phyloP scores from a whole-genome alignment of 2,797 vertebrate species.

The Octomys mimax region DNA sequence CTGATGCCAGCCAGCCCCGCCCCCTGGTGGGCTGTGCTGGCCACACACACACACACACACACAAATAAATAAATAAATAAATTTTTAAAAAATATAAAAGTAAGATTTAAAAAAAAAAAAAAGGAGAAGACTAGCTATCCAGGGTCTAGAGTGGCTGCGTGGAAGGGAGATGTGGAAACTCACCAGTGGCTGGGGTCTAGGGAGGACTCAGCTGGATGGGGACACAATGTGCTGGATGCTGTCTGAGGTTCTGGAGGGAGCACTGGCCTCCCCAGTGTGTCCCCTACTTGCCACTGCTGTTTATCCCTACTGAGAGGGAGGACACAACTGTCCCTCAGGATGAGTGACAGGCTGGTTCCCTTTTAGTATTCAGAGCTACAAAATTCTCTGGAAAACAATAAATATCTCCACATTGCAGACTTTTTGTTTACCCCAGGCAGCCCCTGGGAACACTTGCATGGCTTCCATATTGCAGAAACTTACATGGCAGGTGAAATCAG shows the following conservation, averaged over 20 bases:
- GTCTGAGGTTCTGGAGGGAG: neutral
- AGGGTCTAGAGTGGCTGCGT: fast-evolving
- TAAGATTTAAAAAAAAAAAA: too few species aligned
- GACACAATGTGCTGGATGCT: too few species aligned
- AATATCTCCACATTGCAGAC: neutral
- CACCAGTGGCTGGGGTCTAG: fast-evolving
- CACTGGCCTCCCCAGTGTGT: neutral
- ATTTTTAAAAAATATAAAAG: too few species aligned
- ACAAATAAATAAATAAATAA: too few species aligned
- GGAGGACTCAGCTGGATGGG: neutral
- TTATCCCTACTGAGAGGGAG: neutral
- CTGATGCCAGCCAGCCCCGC: too few species aligned
- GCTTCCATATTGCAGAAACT: neutral
- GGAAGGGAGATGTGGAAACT: neutral
- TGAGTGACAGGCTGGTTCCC: neutral
- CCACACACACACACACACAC: too few species aligned
- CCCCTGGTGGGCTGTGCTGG: too few species aligned
- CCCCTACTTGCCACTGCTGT: too few species aligned
- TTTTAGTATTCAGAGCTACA: neutral
- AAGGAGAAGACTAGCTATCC: too few species aligned
- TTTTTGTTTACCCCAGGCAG: neutral
- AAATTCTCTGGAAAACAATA: neutral
- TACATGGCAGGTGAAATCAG: fast-evolving
- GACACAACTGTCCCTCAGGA: neutral
- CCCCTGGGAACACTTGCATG: fast-evolving